These are phyloP conservation scores for Miichthys miiuy DNA, from an alignment of 2,797 vertebrate species.

Conservation along the genomic window DNA sequence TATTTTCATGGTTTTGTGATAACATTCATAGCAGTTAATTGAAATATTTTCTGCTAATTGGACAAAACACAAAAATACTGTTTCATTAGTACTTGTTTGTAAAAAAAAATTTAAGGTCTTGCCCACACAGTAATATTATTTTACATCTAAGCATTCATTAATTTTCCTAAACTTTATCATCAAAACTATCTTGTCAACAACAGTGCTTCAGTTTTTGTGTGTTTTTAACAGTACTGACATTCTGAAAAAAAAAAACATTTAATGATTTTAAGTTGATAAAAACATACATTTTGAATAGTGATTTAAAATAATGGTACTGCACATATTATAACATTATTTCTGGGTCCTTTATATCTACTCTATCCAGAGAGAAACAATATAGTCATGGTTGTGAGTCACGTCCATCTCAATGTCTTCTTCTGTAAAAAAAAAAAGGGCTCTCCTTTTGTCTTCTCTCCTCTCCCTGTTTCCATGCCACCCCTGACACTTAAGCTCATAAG, in stretches of 20 bases:
- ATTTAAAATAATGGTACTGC: too few relatives aligned
- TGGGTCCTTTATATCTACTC: neutral
- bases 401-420: too few relatives aligned
- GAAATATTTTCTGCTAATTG: neutral
- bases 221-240: neutral
- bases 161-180: too few relatives aligned
- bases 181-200: too few relatives aligned
- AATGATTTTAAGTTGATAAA: neutral
- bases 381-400: neutral
- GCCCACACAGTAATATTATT: too few relatives aligned
- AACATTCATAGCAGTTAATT: too few relatives aligned
- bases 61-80: neutral
- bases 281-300: neutral
- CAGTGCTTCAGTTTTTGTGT: neutral
- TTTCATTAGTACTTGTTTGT: neutral
- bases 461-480: conserved; percentile 47
- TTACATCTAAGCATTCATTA: too few relatives aligned
- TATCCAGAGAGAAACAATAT: neutral
- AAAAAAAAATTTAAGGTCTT: neutral
- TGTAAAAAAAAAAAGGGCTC: too few relatives aligned
- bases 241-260: neutral
- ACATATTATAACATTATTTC: neutral
- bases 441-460: conserved; percentile 1
- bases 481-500: conserved; percentile 50
- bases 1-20: neutral